Base-by-base conservation (phyloP, 2,113 vertebrate genomes). In the Mormoops blainvillei region DNA sequence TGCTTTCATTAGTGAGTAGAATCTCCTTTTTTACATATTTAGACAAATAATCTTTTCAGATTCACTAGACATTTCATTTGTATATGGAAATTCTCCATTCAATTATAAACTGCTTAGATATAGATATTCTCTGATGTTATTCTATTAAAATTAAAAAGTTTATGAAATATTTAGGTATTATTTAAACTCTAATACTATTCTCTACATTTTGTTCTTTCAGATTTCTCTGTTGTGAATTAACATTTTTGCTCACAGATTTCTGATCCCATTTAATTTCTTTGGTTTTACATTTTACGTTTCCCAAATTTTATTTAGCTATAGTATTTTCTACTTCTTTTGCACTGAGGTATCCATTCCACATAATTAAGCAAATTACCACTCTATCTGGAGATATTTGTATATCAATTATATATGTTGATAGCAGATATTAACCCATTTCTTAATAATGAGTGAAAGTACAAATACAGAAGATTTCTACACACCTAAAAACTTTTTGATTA, bases 371-470 rank as follows among this genome's bases (percentile, higher is more conserved):
- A 87, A 88, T 28, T 94, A 77, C 92, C 50, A 33, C 10, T 41
- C 9, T 61, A 65, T 38, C 38, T 5, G 94, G 73, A 77, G 74
- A 50, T 84, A 95, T 93, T 73, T n/a, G 56, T 61, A 52, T 24
- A 87, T 96, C 58, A 86, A n/a, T 95, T 97, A 95, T 10, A 7
- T 36, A 97, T 19, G 6, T 85, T 92, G 89, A 88, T 71, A 97
- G 93, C 24, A 92, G 12, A 14, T 93, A 96, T 96, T 82, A 92
- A 84, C 80, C 65, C 26, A 77, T 97, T 97, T 96, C 88, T 74
- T 52, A 95, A 28, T 96, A 68, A 74, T 73, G 13, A 70, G 18
- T 78, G 16, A 36, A 94, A 96, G 1, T 6, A 0, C 28, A 76
- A 78, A 31, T 7, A 90, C 92, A 92, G 15, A 97, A 77, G 20